phyloP scores from a whole-genome alignment of 1,140 invertebrate genomes.

The Hestina assimilis region DNA sequence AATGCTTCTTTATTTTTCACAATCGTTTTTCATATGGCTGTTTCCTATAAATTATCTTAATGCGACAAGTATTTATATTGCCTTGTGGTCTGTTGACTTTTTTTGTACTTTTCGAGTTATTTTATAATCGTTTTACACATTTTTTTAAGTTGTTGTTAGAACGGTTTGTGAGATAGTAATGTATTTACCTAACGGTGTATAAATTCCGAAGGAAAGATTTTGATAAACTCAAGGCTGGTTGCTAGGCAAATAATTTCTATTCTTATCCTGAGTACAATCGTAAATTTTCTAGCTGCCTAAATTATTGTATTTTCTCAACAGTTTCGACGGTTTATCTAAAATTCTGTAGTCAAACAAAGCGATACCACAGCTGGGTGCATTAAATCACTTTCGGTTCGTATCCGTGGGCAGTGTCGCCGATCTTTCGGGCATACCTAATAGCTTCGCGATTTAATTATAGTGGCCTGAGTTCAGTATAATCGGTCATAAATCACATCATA shows the following conservation, averaged over 20 bases:
- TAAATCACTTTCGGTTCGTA: slow-evolving; percentile 62
- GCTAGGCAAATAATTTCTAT: slow-evolving; percentile 22
- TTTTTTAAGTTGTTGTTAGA: slow-evolving; percentile 45
- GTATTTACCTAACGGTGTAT: slow-evolving; percentile 53
- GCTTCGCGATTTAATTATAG: slow-evolving; percentile 74
- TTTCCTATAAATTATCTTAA: slow-evolving; percentile 66
- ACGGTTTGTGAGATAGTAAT: slow-evolving; percentile 44
- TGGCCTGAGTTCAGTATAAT: slow-evolving; percentile 65
- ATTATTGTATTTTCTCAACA: slow-evolving; percentile 34
- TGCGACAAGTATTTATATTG: slow-evolving; percentile 63
- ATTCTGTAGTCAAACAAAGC: slow-evolving; percentile 57
- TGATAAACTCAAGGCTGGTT: slow-evolving; percentile 23
- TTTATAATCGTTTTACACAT: slow-evolving; percentile 45
- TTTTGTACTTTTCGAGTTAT: slow-evolving; percentile 36
- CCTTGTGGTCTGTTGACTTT: slow-evolving; percentile 40
- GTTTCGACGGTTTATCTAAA: slow-evolving; percentile 40
- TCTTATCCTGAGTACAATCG: slow-evolving; percentile 21
- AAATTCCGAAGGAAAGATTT: slow-evolving; percentile 40
- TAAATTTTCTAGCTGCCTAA: slow-evolving; percentile 34
- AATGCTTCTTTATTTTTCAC: slow-evolving; percentile 47
- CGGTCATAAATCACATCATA: slow-evolving; percentile 70
- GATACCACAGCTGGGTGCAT: slow-evolving; percentile 53
- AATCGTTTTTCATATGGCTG: slow-evolving; percentile 45
- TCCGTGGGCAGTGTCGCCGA: slow-evolving; percentile 66
- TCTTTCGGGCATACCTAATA: slow-evolving; percentile 68